A percentile compares a stretch with the other conserved stretches of the same genome.
These are phyloP conservation scores for Euplagia quadripunctaria DNA, from an alignment of 2,888 invertebrate genomes.

Conservation along the genomic window DNA sequence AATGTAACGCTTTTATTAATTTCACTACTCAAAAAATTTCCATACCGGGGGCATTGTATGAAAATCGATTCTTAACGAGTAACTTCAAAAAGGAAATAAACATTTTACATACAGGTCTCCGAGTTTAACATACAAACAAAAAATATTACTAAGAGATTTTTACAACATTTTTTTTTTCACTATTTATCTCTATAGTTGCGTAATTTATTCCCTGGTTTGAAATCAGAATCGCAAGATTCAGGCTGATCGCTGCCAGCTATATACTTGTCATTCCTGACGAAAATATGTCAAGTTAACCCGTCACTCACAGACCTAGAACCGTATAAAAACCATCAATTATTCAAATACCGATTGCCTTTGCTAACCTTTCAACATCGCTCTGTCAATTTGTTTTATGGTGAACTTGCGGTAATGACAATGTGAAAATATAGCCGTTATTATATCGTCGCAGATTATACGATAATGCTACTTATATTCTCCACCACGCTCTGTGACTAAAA, in stretches of 20 bases:
- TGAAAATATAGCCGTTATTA: neutral
- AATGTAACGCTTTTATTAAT: too few relatives aligned
- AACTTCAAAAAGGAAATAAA: too few relatives aligned
- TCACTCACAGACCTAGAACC: neutral
- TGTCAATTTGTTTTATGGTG: neutral
- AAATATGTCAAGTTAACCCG: slow-evolving; percentile 5
- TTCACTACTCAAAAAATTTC: too few relatives aligned
- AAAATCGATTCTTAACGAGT: too few relatives aligned
- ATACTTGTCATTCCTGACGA: neutral
- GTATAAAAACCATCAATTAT: neutral
- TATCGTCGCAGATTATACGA: too few relatives aligned
- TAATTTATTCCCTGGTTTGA: neutral
- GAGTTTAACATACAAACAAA: too few relatives aligned
- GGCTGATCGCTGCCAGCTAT: neutral
- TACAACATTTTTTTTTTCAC: neutral
- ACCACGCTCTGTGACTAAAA: too few relatives aligned
- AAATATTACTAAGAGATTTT: too few relatives aligned
- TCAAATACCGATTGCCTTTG: slow-evolving; percentile 1
- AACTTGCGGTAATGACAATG: neutral
- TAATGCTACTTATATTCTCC: too few relatives aligned
- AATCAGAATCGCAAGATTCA: neutral
- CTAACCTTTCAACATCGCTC: neutral
- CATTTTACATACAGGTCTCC: too few relatives aligned
- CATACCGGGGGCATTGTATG: too few relatives aligned
- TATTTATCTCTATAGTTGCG: neutral